Percentiles rank a stretch among this genome's conserved stretches.
Conservation (phyloP, 2,113 vertebrate genomes). For the Pardalotus punctatus region DNA sequence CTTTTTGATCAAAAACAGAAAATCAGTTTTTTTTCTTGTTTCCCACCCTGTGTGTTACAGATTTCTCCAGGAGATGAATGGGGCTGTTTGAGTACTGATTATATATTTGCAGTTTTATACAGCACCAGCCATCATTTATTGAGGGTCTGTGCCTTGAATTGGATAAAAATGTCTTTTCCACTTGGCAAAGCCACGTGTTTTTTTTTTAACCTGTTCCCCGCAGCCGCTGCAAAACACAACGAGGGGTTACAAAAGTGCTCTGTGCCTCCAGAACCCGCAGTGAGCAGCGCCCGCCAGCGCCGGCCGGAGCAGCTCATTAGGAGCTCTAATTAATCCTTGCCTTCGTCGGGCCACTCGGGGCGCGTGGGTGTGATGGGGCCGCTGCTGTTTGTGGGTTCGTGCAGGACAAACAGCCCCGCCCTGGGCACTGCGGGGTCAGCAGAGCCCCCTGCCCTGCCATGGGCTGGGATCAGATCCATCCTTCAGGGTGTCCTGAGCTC, state of each 20-base stretch:
- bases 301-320: neutral
- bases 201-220: neutral
- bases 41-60: neutral
- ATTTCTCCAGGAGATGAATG: neutral
- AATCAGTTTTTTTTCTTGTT: neutral
- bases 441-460: neutral
- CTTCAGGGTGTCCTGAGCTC: too few species aligned
- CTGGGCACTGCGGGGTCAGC: neutral
- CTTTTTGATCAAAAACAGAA: neutral
- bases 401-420: slow-evolving; percentile 18
- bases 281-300: neutral
- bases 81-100: neutral
- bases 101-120: neutral
- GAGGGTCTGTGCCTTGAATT: neutral
- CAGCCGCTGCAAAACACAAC: neutral
- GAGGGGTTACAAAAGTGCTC: neutral
- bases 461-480: neutral
- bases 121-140: neutral
- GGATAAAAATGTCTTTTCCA: neutral
- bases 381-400: neutral
- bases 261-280: neutral
- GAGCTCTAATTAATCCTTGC: slow-evolving; percentile 40
- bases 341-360: neutral
- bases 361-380: neutral
- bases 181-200: neutral